Percentiles rank a stretch among this genome's conserved stretches.
phyloP scores from a whole-genome alignment of 2,888 invertebrate genomes.

The Cynaeus angustus region DNA sequence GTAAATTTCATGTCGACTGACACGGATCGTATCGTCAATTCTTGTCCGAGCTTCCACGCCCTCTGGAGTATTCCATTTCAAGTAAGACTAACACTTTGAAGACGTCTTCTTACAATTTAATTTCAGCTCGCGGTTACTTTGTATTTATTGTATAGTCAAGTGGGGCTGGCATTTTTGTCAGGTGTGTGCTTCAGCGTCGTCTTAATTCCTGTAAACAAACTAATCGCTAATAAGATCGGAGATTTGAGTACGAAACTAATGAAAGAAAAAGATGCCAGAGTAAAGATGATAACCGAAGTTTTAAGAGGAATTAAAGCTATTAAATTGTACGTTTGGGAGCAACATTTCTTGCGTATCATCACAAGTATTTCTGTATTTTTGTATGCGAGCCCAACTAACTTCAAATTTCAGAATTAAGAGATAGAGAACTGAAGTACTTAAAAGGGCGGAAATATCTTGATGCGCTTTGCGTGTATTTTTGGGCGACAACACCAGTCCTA shows the following conservation, averaged over 20 bases:
- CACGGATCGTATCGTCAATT: slow-evolving; percentile 94
- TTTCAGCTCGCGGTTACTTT: slow-evolving; percentile 86
- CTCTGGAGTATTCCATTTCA: slow-evolving; percentile 97
- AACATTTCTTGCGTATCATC: slow-evolving; percentile 84
- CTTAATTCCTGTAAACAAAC: slow-evolving; percentile 94
- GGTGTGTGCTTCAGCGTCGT: slow-evolving; percentile 90
- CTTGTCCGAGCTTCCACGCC: slow-evolving; percentile 96
- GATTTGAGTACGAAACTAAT: slow-evolving; percentile 89
- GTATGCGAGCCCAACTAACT: slow-evolving; percentile 15
- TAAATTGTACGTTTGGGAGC: slow-evolving; percentile 96
- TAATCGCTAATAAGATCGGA: slow-evolving; percentile 92
- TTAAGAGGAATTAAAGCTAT: slow-evolving; percentile 91
- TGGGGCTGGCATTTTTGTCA: slow-evolving; percentile 93
- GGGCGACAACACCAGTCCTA: slow-evolving; percentile 97
- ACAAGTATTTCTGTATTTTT: slow-evolving; percentile 72
- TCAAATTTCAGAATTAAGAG: slow-evolving; percentile 75
- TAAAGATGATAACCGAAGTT: slow-evolving; percentile 90
- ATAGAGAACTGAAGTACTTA: slow-evolving; percentile 84
- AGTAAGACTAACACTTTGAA: slow-evolving; percentile 69
- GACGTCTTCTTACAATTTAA: slow-evolving; percentile 29
- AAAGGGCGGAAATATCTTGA: slow-evolving; percentile 95
- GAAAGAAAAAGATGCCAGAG: slow-evolving; percentile 91
- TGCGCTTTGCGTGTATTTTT: slow-evolving; percentile 97
- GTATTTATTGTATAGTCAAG: slow-evolving; percentile 89
- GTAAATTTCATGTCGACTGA: slow-evolving; percentile 98